Percentiles rank a stretch among this genome's conserved stretches.
Evolutionary conservation across 2,113 vertebrate genomes (phyloP).

Genomic region (Pristiophorus japonicus): DNA sequence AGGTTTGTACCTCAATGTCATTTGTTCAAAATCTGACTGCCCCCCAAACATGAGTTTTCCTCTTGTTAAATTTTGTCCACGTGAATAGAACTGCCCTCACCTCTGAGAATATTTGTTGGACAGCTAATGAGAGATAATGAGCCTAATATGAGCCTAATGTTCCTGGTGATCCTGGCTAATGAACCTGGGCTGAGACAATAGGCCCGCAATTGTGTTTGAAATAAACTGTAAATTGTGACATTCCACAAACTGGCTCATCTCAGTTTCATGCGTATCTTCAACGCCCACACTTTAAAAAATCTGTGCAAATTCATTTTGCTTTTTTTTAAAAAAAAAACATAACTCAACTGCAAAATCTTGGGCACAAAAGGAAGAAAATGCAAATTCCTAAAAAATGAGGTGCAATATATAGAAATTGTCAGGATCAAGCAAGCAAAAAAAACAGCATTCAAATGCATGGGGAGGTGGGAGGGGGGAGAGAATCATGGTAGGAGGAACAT

Average conservation of each 20-base stretch:
- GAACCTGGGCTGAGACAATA: neutral
- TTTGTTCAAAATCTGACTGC: no score
- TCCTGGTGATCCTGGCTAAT: neutral
- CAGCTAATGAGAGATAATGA: neutral
- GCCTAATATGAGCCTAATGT: neutral
- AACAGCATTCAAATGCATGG: neutral
- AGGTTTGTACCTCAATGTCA: no score
- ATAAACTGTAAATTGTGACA: neutral
- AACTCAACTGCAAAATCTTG: neutral
- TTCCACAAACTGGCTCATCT: neutral
- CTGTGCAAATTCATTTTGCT: no score
- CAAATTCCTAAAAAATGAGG: neutral
- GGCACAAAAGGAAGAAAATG: neutral
- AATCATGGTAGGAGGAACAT: neutral
- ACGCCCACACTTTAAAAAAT: neutral
- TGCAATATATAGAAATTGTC: neutral
- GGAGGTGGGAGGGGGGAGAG: no score
- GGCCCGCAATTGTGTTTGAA: neutral
- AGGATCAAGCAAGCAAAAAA: neutral
- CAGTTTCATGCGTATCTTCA: neutral
- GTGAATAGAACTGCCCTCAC: no score
- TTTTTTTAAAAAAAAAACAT: no score
- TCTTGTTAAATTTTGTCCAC: no score
- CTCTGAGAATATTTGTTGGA: neutral
- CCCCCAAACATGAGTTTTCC: no score